Conservation (phyloP, 2,888 invertebrate genomes). For the Chironomus tentans region DNA sequence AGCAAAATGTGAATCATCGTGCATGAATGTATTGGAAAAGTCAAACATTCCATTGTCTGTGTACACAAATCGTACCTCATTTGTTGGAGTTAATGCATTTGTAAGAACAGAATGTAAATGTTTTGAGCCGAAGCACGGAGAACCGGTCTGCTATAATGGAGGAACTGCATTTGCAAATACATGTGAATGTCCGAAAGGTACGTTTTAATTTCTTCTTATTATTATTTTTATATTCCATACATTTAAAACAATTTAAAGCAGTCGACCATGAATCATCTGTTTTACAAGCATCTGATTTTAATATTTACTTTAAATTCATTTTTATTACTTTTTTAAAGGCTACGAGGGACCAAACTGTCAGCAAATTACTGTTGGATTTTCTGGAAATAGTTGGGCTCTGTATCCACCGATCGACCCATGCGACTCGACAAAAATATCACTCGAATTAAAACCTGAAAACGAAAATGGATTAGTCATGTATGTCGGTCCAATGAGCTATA, state of each 20-base stretch:
- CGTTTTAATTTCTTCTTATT: neutral
- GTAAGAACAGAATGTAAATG: slow-evolving; percentile 73
- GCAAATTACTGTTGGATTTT: slow-evolving; percentile 76
- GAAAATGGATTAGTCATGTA: slow-evolving; percentile 83
- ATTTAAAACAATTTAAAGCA: neutral
- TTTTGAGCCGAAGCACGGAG: slow-evolving; percentile 34
- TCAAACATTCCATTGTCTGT: slow-evolving; percentile 69
- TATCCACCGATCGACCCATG: slow-evolving; percentile 82
- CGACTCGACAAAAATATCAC: slow-evolving; percentile 67
- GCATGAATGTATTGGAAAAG: slow-evolving; percentile 67
- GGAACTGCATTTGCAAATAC: slow-evolving; percentile 54
- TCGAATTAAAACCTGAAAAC: slow-evolving; percentile 69
- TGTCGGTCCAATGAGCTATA: slow-evolving; percentile 68
- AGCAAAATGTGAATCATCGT: slow-evolving; percentile 62
- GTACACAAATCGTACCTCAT: slow-evolving; percentile 86
- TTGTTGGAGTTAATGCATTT: slow-evolving; percentile 83
- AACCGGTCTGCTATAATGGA: slow-evolving; percentile 64
- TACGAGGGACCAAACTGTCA: slow-evolving; percentile 85
- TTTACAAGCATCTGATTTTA: slow-evolving; percentile 26
- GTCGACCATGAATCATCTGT: slow-evolving; percentile 27
- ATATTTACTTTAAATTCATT: neutral
- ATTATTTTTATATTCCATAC: neutral
- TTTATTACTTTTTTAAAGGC: slow-evolving; percentile 39
- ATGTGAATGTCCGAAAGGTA: slow-evolving; percentile 65
- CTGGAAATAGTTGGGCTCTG: slow-evolving; percentile 87